Conservation (phyloP, 2,113 vertebrate species). For the Ranitomeya variabilis region DNA sequence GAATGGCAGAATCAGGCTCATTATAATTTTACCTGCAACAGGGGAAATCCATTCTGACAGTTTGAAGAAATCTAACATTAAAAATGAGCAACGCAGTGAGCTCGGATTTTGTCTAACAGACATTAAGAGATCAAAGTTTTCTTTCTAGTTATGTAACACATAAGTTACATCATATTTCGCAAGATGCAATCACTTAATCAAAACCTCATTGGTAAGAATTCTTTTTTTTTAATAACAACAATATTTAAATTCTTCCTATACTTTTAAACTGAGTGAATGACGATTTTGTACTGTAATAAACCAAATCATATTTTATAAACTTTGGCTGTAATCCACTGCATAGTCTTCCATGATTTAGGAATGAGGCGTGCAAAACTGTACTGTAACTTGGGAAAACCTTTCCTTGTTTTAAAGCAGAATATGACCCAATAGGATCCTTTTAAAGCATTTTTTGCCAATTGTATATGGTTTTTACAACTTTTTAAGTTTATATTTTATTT, state of each 20-base stretch:
- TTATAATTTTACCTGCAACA: constrained; percentile 51
- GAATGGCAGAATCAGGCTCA: constrained; percentile 51
- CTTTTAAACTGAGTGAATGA: neutral
- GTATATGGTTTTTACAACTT: too few relatives aligned
- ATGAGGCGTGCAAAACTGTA: too few relatives aligned
- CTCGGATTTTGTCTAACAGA: constrained; percentile 38
- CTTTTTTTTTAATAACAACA: neutral
- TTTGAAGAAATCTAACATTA: constrained; percentile 40
- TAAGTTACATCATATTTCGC: neutral
- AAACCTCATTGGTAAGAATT: neutral
- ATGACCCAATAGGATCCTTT: too few relatives aligned
- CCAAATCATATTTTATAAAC: neutral
- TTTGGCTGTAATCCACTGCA: neutral
- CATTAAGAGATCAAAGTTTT: constrained; percentile 36
- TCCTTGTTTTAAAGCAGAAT: too few relatives aligned
- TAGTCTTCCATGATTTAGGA: neutral
- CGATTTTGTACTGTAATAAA: neutral
- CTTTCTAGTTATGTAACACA: neutral
- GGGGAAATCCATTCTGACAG: constrained; percentile 51
- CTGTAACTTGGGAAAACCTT: too few relatives aligned
- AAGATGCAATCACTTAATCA: neutral
- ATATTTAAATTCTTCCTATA: neutral
- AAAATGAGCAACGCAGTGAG: constrained; percentile 38
- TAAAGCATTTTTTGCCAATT: too few relatives aligned
- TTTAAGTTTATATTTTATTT: too few relatives aligned